Evolutionary conservation across 1,140 invertebrate genomes (phyloP).

Genomic region (Drosophila sproati): DNA sequence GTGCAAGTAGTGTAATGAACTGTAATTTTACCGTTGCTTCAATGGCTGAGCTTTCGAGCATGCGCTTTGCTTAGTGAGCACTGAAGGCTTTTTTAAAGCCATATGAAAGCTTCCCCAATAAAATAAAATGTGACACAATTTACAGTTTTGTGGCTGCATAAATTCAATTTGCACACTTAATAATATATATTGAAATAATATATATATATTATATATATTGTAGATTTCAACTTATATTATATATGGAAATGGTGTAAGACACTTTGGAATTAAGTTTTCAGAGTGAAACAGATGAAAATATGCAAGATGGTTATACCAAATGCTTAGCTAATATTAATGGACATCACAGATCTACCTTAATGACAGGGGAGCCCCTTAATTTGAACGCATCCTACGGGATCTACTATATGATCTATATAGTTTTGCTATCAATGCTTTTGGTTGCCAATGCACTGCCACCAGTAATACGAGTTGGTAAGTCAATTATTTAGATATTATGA

Average conservation of each 20-base stretch:
- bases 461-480: conserved; percentile 63
- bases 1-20: neutral
- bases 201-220: too few relatives aligned
- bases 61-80: neutral
- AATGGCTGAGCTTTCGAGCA: neutral
- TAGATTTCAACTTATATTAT: too few relatives aligned
- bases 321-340: conserved; percentile 5
- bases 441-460: conserved; percentile 49
- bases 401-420: conserved; percentile 1
- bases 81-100: neutral
- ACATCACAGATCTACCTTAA: neutral
- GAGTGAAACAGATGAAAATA: neutral
- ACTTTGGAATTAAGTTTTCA: neutral
- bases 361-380: neutral
- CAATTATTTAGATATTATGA: neutral
- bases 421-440: conserved; percentile 47
- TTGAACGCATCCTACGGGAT: conserved; percentile 10
- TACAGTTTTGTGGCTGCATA: conserved; percentile 7
- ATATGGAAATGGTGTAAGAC: too few relatives aligned
- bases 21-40: neutral
- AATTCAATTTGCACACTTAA: neutral
- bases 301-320: conserved; percentile 13
- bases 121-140: conserved; percentile 6
- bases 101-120: neutral
- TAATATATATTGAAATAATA: neutral